phyloP scores from a whole-genome alignment of 2,888 invertebrate genomes.

The Scrobipalpa costella region DNA sequence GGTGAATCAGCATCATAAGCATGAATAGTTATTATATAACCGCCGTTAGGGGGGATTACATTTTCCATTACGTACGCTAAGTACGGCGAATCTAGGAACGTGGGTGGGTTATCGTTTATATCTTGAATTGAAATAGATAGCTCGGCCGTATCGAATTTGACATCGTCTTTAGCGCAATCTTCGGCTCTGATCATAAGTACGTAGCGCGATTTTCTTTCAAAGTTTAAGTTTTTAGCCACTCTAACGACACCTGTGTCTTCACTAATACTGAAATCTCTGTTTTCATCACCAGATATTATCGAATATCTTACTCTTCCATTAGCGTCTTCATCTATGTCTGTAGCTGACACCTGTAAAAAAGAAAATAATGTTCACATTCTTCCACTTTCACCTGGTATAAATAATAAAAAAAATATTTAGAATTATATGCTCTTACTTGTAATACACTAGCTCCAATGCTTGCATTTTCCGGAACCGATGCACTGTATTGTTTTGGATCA shows the following conservation, averaged over 20 bases:
- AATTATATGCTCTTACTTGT: constrained; percentile 79
- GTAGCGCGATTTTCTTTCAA: constrained; percentile 93
- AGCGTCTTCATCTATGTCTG: constrained; percentile 92
- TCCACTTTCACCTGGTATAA: neutral
- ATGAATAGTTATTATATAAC: constrained; percentile 90
- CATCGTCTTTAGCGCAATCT: constrained; percentile 90
- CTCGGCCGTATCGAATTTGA: constrained; percentile 88
- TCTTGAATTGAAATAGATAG: constrained; percentile 92
- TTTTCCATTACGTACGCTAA: constrained; percentile 96
- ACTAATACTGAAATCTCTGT: constrained; percentile 94
- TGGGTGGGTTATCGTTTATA: constrained; percentile 96
- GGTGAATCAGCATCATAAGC: constrained; percentile 96
- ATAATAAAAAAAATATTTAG: constrained; percentile 32
- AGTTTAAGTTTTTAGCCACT: constrained; percentile 96
- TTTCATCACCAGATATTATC: constrained; percentile 93
- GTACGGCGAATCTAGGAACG: constrained; percentile 97
- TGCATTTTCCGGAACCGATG: constrained; percentile 95
- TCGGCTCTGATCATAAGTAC: constrained; percentile 92
- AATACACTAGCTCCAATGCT: constrained; percentile 95
- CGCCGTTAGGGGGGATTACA: constrained; percentile 89
- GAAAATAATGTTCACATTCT: neutral
- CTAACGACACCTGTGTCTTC: constrained; percentile 95
- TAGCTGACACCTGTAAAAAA: constrained; percentile 88
- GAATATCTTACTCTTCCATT: constrained; percentile 96
- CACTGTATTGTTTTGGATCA: constrained; percentile 93